Conservation (phyloP, 2,797 vertebrate species). For the Agapornis canus region DNA sequence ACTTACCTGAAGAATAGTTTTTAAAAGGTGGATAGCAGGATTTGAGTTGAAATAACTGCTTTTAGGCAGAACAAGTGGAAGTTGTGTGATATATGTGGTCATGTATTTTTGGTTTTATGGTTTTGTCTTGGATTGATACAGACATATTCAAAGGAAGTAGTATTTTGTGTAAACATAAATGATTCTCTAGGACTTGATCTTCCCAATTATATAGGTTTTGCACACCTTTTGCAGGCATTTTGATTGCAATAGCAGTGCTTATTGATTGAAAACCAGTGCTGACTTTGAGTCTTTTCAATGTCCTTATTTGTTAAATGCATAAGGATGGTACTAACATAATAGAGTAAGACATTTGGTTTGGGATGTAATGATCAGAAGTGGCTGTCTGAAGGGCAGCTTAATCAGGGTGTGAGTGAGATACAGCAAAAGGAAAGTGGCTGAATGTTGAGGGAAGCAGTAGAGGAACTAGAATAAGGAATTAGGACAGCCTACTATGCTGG, state of each 20-base stretch:
- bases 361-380: not conserved
- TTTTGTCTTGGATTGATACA: conserved; percentile 6
- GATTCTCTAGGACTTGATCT: not conserved
- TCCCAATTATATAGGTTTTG: not conserved
- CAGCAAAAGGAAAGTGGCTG: not conserved
- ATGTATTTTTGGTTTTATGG: not conserved
- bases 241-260: not conserved
- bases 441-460: not conserved
- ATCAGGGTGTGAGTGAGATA: not conserved
- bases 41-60: not conserved
- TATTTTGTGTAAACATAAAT: not conserved
- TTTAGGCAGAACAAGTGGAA: not conserved
- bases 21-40: not conserved
- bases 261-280: not conserved
- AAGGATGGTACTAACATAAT: not conserved
- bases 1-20: not conserved
- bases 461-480: not conserved
- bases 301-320: not conserved
- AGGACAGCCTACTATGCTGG: not conserved
- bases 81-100: not conserved
- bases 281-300: not conserved
- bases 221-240: not conserved
- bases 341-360: not conserved
- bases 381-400: not conserved
- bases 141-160: not conserved